Evolutionary conservation across 2,113 vertebrate genomes (phyloP), one percentile per base, ranked within the genome.

Genomic region (Gavia stellata): DNA sequence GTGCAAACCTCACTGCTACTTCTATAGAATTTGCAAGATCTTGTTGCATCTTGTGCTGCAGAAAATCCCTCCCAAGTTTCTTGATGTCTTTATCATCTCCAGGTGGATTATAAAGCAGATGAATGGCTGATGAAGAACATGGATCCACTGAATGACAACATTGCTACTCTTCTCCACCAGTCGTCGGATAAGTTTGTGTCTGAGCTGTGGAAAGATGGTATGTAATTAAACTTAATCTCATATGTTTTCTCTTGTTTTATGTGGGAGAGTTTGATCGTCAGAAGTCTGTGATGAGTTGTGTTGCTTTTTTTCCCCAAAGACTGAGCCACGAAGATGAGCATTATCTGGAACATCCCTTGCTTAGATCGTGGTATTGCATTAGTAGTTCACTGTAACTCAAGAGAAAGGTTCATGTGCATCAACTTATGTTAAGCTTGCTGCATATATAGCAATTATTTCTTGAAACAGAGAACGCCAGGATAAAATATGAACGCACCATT

Each of bases 41-140:
- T 26, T 70, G 33, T 36, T 73, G 34, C 17, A 42, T 86, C 28
- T 86, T 68, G 52, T 33, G 44, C 77, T 89, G 52, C 45, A 79
- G 62, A 68, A 93, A 85, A 67, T 47, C 20, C 18, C 31, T 17
- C 3, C 2, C 13, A 45, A 11, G 24, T 72, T 88, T 88, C 59
- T 77, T 68, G 44, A 78, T 5, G 0, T 74, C 10, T 91, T 70
- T 66, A 1, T 85, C 47, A 86, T 77, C 16, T 79, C 26, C 97
- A 99, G 99, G 99, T 99, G 97, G 99, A 99, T 90, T 99, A 99
- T 95, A 99, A 99, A 96, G 99, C 99, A 1, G 99, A 99, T 3
- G 99, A 99, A 94, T 99, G 99, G 99, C 98, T 99, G 96, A 99
- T 99, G 99, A 99, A 99, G 98, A 99, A 99, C 97, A 99, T 99